Base-by-base conservation (phyloP, 2,797 vertebrate genomes). In the Melanotaenia pygmaea region DNA sequence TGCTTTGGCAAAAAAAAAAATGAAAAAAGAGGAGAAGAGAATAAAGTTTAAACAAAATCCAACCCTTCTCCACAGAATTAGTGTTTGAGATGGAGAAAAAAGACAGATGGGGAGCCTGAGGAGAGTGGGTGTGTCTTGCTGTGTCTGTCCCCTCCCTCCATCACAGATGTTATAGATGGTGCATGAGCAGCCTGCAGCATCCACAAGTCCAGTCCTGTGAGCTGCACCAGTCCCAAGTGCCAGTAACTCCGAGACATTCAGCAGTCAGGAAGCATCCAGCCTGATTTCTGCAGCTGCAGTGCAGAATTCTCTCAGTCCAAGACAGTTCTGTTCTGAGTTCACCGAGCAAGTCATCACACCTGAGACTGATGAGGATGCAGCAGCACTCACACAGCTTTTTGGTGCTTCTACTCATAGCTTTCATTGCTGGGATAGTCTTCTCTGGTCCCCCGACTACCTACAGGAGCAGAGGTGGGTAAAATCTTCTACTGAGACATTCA, bases 381-480 rank as follows among this genome's bases (percentile, higher is more conserved):
- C 85, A 71, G 77, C 82, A 64, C 50, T 72, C 85, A 10, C 74
- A 34, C 76, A 65, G 66, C 70, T 83, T 90, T 81, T 79, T 85
- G 56, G 60, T 88, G 57, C 73, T 89, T 81, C 50, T 91, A 66
- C 67, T 91, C 32, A 2, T 84, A 59, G 43, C 88, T 82, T 81
- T 92, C 80, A 54, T 92, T 22, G 67, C 72, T 74, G 92, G 92
- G 76, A 91, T 86, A 58, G 89, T 80, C 76, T 64, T 91, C 53
- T 82, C 85, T 45, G 83, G 86, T 77, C 80, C 83, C 65, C 73
- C 86, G 16, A 72, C 68, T 13, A 67, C 79, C 20, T 84, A 77
- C 72, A 88, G 88, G 75, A 90, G 83, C 80, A 92, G 94, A 94
- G 94, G 94, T 92, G 86, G 70, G 91, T 86, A 26, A 72, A 14